Conservation (phyloP, 2,113 vertebrate genomes). For the Nettapus auritus region DNA sequence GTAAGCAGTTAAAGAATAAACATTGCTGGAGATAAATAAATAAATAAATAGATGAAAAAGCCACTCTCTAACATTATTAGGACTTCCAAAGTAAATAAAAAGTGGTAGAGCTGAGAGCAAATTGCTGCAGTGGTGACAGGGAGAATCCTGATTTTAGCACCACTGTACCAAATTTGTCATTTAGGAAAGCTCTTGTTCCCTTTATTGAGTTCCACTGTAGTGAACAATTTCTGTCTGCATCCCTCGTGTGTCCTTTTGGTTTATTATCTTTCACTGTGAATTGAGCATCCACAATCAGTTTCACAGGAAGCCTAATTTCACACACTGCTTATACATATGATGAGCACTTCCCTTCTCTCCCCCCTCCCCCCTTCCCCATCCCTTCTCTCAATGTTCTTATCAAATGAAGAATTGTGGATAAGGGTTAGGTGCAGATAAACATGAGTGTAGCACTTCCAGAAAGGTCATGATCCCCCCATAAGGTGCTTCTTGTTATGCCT, state of each 20-base stretch:
- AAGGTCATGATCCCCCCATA: slow-evolving; percentile 93
- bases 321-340: slow-evolving; percentile 80
- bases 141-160: slow-evolving; percentile 81
- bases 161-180: slow-evolving; percentile 83
- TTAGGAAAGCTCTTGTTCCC: slow-evolving; percentile 82
- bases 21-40: slow-evolving; percentile 54
- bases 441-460: slow-evolving; percentile 95
- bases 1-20: slow-evolving; percentile 74
- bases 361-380: neutral
- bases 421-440: slow-evolving; percentile 99
- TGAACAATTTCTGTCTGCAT: slow-evolving; percentile 82
- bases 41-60: slow-evolving; percentile 58
- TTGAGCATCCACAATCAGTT: slow-evolving; percentile 79
- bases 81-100: slow-evolving; percentile 83
- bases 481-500: slow-evolving; percentile 98
- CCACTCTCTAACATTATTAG: slow-evolving; percentile 66
- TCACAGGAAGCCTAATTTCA: slow-evolving; percentile 81
- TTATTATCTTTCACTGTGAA: slow-evolving; percentile 82
- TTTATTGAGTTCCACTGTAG: slow-evolving; percentile 83
- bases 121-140: slow-evolving; percentile 64
- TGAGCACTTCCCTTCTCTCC: slow-evolving; percentile 54
- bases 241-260: slow-evolving; percentile 82
- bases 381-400: slow-evolving; percentile 87
- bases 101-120: slow-evolving; percentile 71
- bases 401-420: slow-evolving; percentile 98